Evolutionary conservation across 2,888 invertebrate species (phyloP).

Genomic region (Eristalinus sepulchralis): DNA sequence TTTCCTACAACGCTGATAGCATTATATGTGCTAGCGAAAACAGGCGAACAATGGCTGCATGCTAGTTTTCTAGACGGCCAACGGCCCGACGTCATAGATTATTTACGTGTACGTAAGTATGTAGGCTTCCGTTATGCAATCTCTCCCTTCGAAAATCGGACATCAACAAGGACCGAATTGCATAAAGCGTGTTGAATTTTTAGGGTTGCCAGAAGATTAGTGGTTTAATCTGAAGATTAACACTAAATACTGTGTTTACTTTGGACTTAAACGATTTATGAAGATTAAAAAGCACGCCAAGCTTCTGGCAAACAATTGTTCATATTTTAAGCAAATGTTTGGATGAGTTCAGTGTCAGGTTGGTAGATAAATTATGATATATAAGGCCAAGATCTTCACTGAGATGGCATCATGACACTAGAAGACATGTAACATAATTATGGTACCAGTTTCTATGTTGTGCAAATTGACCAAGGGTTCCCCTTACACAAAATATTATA

Average conservation of each 20-base stretch:
- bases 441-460: no score
- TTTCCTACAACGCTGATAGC: neutral
- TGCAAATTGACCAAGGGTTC: no score
- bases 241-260: neutral
- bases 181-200: neutral
- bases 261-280: neutral
- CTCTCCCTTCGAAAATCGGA: neutral
- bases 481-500: no score
- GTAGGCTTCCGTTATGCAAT: neutral
- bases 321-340: no score
- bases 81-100: neutral
- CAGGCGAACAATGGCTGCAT: neutral
- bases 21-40: neutral
- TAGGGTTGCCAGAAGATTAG: neutral
- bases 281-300: neutral
- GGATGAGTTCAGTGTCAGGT: no score
- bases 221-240: neutral
- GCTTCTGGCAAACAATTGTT: no score
- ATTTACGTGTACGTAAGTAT: neutral
- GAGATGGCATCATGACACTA: no score
- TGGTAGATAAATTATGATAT: no score
- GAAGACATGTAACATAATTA: no score
- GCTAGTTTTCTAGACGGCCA: neutral
- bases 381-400: no score
- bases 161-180: neutral